These are phyloP conservation scores for Alitta virens DNA, from an alignment of 2,888 invertebrate genomes.

Conservation along the genomic window DNA sequence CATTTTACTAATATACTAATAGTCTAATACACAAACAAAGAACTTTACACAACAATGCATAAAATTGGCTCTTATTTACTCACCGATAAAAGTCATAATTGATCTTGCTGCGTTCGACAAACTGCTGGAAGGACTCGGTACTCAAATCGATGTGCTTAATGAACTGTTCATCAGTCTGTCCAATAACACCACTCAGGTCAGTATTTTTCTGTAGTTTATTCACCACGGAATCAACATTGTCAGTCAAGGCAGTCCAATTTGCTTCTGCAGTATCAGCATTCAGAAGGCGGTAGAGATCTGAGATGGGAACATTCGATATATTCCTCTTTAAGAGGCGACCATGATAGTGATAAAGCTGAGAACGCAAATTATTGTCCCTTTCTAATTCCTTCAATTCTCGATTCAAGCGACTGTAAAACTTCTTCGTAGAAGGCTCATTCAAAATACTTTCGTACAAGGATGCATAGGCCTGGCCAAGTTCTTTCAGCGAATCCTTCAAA, in stretches of 20 bases:
- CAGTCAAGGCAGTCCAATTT: too few relatives aligned
- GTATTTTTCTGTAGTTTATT: background rate
- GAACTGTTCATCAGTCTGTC: background rate
- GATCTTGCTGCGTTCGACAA: background rate
- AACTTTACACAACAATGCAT: too few relatives aligned
- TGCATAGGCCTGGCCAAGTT: background rate
- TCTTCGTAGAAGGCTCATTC: background rate
- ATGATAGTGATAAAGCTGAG: too few relatives aligned
- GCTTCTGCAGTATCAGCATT: background rate
- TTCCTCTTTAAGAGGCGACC: too few relatives aligned
- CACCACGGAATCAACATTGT: too few relatives aligned
- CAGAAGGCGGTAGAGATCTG: background rate
- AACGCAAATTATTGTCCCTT: background rate
- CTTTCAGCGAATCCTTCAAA: background rate
- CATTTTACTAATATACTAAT: too few relatives aligned
- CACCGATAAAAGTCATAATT: background rate
- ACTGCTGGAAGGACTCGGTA: background rate
- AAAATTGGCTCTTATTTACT: background rate
- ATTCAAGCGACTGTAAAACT: background rate
- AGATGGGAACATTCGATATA: too few relatives aligned
- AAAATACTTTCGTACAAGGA: background rate
- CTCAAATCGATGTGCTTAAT: background rate
- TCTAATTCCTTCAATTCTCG: background rate
- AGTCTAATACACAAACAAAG: too few relatives aligned
- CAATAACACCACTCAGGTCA: background rate